A percentile compares a stretch with the other conserved stretches of the same genome.
Evolutionary conservation across 1,140 invertebrate genomes (phyloP).

Genomic region (Phortica variegata): DNA sequence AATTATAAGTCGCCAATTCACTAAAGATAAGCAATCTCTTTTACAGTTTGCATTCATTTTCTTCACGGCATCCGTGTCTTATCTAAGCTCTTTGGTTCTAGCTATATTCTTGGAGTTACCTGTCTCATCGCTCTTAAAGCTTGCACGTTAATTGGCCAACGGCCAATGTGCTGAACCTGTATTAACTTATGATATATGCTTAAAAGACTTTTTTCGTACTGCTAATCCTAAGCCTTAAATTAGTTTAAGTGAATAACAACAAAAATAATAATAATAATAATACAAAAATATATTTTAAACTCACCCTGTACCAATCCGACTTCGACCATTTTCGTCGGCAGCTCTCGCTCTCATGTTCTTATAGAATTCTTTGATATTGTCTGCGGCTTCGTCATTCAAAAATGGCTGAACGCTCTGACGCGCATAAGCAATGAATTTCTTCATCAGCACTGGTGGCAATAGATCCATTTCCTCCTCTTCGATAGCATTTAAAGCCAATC

Average conservation of each 20-base stretch:
- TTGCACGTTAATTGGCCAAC: conserved; percentile 41
- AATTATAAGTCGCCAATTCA: neutral
- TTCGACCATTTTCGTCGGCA: conserved; percentile 8
- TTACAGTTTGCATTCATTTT: conserved; percentile 45
- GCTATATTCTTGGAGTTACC: conserved; percentile 55
- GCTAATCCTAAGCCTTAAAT: conserved; percentile 11
- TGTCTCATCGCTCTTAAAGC: conserved; percentile 61
- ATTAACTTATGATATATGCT: conserved; percentile 15
- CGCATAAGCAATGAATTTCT: conserved; percentile 90
- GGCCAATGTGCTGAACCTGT: too few species aligned
- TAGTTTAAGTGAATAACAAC: conserved; percentile 21
- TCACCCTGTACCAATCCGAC: conserved; percentile 35
- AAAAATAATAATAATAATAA: conserved; percentile 3
- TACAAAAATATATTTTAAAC: conserved; percentile 9
- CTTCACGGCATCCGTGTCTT: conserved; percentile 42
- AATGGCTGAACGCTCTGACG: conserved; percentile 84
- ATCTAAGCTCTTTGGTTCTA: conserved; percentile 40
- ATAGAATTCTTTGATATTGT: conserved; percentile 79
- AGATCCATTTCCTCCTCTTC: conserved; percentile 66
- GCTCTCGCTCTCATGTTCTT: conserved; percentile 65
- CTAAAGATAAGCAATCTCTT: neutral
- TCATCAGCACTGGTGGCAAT: conserved; percentile 73
- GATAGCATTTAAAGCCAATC: conserved; percentile 61
- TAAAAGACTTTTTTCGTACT: conserved; percentile 1
- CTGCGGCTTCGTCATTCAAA: conserved; percentile 70